Base-by-base conservation (phyloP, 2,797 vertebrate species). In the Coluber constrictor region DNA sequence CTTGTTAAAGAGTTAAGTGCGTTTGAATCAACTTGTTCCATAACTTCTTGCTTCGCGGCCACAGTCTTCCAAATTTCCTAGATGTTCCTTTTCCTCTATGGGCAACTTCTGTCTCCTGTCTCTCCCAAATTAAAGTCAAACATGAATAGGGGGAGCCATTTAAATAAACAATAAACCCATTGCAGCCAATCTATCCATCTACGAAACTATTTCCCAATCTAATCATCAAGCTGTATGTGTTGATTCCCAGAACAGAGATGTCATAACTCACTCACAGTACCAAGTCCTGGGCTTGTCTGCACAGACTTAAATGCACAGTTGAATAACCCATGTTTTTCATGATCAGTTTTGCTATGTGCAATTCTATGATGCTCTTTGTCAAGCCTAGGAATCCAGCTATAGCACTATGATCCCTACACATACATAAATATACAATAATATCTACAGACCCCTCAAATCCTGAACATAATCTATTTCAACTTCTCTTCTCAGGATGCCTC, bases 291-390 rank as follows among this genome's bases (percentile, higher is more conserved):
- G 86, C 55, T 88, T 27, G 83, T 74, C 55, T 88, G 86, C 90
- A 92, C 63, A 90, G 32, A 4, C 93, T 88, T 29, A 88, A 89
- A 70, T 90, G 87, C n/a, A 3, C 61, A 1, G 37, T n/a, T 29
- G 90, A 89, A 94, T 95, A 93, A 94, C 91, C 93, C 59, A 94
- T 23, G 93, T 94, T 13, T 91, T 93, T 54, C 87, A 89, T 93
- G 96, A 96, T 95, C 95, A 95, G 96, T 96, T 94, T 96, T 95
- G 94, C 96, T 95, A 95, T 95, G 94, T 96, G 94, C 96, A 96
- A 94, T 86, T 95, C 95, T 0, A 93, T 6, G 23, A 92, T 88
- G 94, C 92, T n/a, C n/a, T 70, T 95, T 93, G 51, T 57, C 60
- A 57, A 90, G 61, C 29, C 92, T 91, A 93, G 87, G 93, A 95